Conservation (phyloP, 2,113 vertebrate species). For the Megaceryle maxima region DNA sequence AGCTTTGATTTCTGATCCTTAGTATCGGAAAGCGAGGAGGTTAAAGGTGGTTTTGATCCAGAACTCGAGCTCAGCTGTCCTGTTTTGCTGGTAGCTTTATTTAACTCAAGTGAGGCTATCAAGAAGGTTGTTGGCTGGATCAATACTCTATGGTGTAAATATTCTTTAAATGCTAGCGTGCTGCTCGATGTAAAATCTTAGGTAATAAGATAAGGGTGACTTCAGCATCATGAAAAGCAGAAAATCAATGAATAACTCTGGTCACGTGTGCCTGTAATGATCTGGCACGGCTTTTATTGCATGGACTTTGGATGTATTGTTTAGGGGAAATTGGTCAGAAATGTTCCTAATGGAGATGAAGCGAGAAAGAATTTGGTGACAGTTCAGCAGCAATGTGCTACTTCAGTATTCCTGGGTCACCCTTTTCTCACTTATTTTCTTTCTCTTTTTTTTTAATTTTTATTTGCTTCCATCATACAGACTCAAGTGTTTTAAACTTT, state of each 20-base stretch:
- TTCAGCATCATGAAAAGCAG: background rate
- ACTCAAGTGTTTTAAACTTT: background rate
- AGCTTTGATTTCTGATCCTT: background rate
- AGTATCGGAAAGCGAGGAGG: background rate
- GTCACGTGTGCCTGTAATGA: background rate
- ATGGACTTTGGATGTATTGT: constrained; percentile 51
- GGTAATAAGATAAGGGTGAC: background rate
- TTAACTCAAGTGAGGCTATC: background rate
- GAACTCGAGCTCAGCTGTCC: background rate
- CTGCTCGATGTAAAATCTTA: background rate
- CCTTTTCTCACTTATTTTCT: background rate
- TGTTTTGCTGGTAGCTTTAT: background rate
- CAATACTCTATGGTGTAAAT: background rate
- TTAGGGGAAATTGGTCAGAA: constrained; percentile 45
- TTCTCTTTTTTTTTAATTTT: background rate
- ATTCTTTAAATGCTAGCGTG: background rate
- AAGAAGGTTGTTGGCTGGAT: background rate
- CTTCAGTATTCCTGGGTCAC: background rate
- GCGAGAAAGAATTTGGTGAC: background rate
- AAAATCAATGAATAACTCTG: constrained; percentile 42
- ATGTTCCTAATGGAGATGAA: constrained; percentile 38
- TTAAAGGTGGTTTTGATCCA: background rate
- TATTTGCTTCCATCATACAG: background rate
- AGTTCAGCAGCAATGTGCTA: background rate
- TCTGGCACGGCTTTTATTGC: constrained; percentile 38